A percentile compares a stretch with the other conserved stretches of the same genome.
Evolutionary conservation across 2,113 vertebrate genomes (phyloP).

Genomic region (Triplophysa rosa): DNA sequence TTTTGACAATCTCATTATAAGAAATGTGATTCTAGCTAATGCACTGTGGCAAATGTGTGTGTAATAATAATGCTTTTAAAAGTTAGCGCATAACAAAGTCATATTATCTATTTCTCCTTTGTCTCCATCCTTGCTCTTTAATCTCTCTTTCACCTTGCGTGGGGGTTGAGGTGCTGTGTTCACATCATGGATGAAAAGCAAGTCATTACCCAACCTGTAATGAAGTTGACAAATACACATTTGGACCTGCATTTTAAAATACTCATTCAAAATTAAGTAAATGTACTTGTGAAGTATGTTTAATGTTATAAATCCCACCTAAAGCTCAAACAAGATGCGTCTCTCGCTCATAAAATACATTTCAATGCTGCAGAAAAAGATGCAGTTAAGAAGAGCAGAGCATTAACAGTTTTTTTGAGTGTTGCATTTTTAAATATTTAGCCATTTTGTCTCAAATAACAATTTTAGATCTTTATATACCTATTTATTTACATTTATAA

Average conservation of each 20-base stretch:
- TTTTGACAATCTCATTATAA: constrained; percentile 16
- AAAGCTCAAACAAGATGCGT: not conserved
- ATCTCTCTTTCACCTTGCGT: not conserved
- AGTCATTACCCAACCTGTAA: constrained; percentile 29
- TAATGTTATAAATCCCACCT: constrained; percentile 1
- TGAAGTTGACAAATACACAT: not conserved
- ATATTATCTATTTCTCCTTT: constrained; percentile 4
- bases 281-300: constrained; percentile 22
- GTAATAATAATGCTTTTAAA: constrained; percentile 20
- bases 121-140: not conserved
- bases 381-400: not conserved
- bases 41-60: not conserved
- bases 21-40: constrained; percentile 4
- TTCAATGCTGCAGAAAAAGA: not conserved
- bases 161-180: not conserved
- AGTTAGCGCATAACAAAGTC: not conserved
- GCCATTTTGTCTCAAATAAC: too few relatives aligned
- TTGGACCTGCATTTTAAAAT: constrained; percentile 20
- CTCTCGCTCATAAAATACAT: not conserved
- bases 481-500: too few relatives aligned
- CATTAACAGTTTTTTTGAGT: too few relatives aligned
- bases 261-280: not conserved
- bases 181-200: not conserved
- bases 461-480: too few relatives aligned
- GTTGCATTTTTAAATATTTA: too few relatives aligned